Percentiles rank a stretch among this genome's conserved stretches.
Conservation (phyloP, 2,797 vertebrate species). For the Lagodon rhomboides region DNA sequence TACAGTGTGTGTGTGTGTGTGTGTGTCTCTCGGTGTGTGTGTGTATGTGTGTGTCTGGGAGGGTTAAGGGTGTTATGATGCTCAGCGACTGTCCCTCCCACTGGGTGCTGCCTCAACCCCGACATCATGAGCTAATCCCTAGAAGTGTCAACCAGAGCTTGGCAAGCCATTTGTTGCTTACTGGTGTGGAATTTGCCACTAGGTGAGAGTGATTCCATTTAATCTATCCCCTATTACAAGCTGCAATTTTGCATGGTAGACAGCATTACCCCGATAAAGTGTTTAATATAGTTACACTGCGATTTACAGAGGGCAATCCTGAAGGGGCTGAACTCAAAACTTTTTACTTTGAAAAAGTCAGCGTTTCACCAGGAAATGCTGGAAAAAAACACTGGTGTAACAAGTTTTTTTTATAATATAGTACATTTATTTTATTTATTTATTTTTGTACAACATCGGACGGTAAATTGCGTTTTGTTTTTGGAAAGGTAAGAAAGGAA, state of each 20-base stretch:
- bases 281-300: conserved; percentile 65
- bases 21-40: not conserved
- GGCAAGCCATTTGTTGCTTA: conserved; percentile 81
- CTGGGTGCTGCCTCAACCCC: conserved; percentile 67
- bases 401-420: not conserved
- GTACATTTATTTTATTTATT: conserved; percentile 6
- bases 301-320: conserved; percentile 66
- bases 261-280: conserved; percentile 74
- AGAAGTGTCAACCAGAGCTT: conserved; percentile 78
- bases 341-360: conserved; percentile 60
- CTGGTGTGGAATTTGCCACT: conserved; percentile 80
- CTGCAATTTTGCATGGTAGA: conserved; percentile 77
- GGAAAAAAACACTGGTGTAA: conserved; percentile 21
- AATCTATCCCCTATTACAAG: conserved; percentile 81
- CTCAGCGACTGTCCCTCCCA: conserved; percentile 66
- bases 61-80: conserved; percentile 45
- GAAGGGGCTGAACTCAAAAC: conserved; percentile 60
- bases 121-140: conserved; percentile 77
- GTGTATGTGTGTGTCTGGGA: not conserved
- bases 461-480: not conserved
- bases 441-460: not conserved
- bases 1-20: conserved; percentile 11
- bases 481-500: not conserved
- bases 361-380: conserved; percentile 39
- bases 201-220: conserved; percentile 81